Percentiles rank a stretch among this genome's conserved stretches.
Conservation (phyloP, 2,797 vertebrate genomes). For the Acipenser ruthenus region DNA sequence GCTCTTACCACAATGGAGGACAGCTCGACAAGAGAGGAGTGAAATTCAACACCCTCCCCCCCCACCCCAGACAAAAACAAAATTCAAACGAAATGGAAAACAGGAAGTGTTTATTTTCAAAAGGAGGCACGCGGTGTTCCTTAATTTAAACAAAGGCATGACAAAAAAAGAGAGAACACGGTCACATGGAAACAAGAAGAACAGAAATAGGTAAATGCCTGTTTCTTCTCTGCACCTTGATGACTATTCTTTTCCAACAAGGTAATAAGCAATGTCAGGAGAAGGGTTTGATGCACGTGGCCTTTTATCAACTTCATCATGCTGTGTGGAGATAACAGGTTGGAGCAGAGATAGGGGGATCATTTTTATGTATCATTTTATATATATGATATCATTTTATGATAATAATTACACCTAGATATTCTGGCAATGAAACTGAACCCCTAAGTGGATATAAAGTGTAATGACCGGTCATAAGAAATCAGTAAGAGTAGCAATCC, state of each 20-base stretch:
- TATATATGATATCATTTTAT: no score
- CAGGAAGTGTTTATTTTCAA: constrained; percentile 6
- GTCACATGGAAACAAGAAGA: not conserved
- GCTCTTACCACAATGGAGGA: constrained; percentile 63
- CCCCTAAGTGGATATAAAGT: no score
- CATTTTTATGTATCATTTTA: no score
- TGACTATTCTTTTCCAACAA: constrained; percentile 7
- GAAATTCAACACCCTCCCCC: constrained; percentile 24
- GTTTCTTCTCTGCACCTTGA: constrained; percentile 8
- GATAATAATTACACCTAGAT: no score
- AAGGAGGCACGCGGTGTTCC: constrained; percentile 9
- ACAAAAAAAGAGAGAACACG: constrained; percentile 1
- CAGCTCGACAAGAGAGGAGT: constrained; percentile 62
- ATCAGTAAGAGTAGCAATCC: no score
- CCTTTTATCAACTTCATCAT: constrained; percentile 16
- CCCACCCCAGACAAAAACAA: not conserved
- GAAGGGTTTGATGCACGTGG: constrained; percentile 25
- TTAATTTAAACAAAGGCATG: not conserved
- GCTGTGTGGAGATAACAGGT: not conserved
- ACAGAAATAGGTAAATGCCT: not conserved
- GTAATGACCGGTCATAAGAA: no score
- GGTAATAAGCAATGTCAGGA: constrained; percentile 10
- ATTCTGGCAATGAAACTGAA: no score
- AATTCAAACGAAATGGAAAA: not conserved
- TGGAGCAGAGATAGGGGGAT: not conserved